Evolutionary conservation across 2,113 vertebrate species (phyloP).

Genomic region (Limnothrissa miodon): DNA sequence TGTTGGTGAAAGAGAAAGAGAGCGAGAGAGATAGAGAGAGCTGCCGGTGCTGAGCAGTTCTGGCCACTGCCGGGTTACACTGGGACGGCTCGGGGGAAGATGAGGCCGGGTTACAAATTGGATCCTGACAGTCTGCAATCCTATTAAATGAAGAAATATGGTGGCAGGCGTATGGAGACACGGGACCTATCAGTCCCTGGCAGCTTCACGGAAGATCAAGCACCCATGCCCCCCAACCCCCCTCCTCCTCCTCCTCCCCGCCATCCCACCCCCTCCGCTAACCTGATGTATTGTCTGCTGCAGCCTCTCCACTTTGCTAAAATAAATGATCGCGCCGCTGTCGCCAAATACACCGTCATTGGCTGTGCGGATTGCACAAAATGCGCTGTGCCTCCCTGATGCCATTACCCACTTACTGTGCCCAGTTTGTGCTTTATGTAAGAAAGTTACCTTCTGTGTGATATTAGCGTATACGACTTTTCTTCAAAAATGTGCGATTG

Average conservation of each 20-base stretch:
- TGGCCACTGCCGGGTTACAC: not conserved
- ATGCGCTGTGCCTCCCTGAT: not conserved
- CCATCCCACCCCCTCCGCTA: not conserved
- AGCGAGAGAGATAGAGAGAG: not conserved
- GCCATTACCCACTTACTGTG: not conserved
- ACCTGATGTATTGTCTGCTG: constrained; percentile 47
- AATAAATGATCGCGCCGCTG: constrained; percentile 28
- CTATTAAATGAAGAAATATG: constrained; percentile 70
- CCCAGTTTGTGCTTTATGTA: not conserved
- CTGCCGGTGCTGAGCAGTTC: not conserved
- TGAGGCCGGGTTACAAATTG: constrained; percentile 57
- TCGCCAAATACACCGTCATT: constrained; percentile 25
- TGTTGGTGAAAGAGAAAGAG: not conserved
- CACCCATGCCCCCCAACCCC: constrained; percentile 38
- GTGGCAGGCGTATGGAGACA: constrained; percentile 46
- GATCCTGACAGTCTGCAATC: constrained; percentile 59
- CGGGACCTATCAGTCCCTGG: constrained; percentile 51
- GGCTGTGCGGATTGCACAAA: not conserved
- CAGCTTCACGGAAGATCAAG: constrained; percentile 62
- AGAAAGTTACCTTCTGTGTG: not conserved
- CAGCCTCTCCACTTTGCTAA: constrained; percentile 33
- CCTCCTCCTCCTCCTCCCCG: not conserved
- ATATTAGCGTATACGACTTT: not conserved
- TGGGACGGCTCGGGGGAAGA: constrained; percentile 41
- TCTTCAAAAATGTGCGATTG: not conserved